These are phyloP conservation scores for Taenioides sp. DNA, from an alignment of 2,797 vertebrate genomes.

Conservation along the genomic window DNA sequence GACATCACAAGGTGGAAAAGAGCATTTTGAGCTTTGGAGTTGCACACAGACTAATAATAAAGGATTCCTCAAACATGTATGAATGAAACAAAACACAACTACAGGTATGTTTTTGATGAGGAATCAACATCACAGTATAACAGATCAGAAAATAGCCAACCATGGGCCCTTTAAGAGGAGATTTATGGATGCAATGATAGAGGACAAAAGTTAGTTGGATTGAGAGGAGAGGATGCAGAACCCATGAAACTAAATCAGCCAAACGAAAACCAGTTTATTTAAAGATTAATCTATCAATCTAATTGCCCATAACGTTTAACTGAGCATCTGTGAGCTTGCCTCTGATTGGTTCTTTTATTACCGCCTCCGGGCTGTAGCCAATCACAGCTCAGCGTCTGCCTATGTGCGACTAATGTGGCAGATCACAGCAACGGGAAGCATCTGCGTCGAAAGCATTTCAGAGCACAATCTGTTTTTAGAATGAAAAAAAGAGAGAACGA, in stretches of 20 bases:
- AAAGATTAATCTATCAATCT: conserved; percentile 4
- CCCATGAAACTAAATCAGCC: neutral
- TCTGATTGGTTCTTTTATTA: conserved; percentile 6
- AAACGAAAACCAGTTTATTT: neutral
- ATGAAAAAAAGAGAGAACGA: neutral
- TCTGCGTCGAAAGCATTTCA: neutral
- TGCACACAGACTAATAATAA: too few relatives aligned
- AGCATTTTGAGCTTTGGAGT: too few relatives aligned
- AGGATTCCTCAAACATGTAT: too few relatives aligned
- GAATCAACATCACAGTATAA: too few relatives aligned
- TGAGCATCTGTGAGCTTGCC: neutral
- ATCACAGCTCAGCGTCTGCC: neutral
- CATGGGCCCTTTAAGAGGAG: too few relatives aligned
- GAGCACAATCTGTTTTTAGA: conserved; percentile 1
- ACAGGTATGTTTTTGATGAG: too few relatives aligned
- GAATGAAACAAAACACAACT: too few relatives aligned
- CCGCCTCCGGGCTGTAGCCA: neutral
- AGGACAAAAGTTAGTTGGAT: too few relatives aligned
- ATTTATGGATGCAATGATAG: neutral
- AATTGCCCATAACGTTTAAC: neutral
- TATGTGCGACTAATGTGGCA: neutral
- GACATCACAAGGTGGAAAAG: too few relatives aligned
- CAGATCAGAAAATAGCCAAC: too few relatives aligned
- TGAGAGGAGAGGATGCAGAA: neutral
- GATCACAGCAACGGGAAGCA: neutral